A percentile compares a stretch with the other conserved stretches of the same genome.
phyloP scores from a whole-genome alignment of 2,888 invertebrate species.

The Drosophila affinis region DNA sequence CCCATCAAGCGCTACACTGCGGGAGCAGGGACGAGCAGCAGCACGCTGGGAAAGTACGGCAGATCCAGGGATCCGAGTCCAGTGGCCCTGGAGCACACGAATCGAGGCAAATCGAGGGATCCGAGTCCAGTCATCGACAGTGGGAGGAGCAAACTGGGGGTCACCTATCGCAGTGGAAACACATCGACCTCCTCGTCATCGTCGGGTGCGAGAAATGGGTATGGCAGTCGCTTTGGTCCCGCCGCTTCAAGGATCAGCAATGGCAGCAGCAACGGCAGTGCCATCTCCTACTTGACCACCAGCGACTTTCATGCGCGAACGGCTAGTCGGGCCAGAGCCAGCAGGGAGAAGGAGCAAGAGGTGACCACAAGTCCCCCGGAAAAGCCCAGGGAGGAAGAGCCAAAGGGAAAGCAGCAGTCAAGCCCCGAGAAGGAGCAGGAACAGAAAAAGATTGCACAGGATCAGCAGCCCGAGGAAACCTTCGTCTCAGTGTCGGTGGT shows the following conservation, averaged over 20 bases:
- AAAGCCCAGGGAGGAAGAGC: slow-evolving; percentile 5
- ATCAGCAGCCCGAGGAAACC: slow-evolving; percentile 64
- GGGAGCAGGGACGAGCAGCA: slow-evolving; percentile 50
- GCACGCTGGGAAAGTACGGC: slow-evolving; percentile 77
- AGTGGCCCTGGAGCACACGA: slow-evolving; percentile 79
- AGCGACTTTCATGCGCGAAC: slow-evolving; percentile 83
- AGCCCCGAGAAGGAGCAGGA: background rate
- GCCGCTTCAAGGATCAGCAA: slow-evolving; percentile 26
- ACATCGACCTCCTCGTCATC: slow-evolving; percentile 38
- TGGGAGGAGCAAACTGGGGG: slow-evolving; percentile 82
- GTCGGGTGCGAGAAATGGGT: slow-evolving; percentile 55
- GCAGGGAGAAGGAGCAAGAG: slow-evolving; percentile 81
- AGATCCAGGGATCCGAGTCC: slow-evolving; percentile 83
- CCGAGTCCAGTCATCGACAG: slow-evolving; percentile 85
- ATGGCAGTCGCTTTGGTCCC: slow-evolving; percentile 44
- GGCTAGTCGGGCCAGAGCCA: slow-evolving; percentile 76
- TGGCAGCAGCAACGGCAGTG: slow-evolving; percentile 38
- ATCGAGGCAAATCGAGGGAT: slow-evolving; percentile 84
- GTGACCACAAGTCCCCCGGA: slow-evolving; percentile 19
- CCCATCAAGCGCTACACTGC: slow-evolving; percentile 76
- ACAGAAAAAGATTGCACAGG: background rate
- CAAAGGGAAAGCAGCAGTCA: slow-evolving; percentile 13
- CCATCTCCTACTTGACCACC: slow-evolving; percentile 82
- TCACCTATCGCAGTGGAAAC: slow-evolving; percentile 73
- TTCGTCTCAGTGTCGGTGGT: slow-evolving; percentile 86